phyloP scores from a whole-genome alignment of 2,888 invertebrate genomes.

The Drosophila merina region DNA sequence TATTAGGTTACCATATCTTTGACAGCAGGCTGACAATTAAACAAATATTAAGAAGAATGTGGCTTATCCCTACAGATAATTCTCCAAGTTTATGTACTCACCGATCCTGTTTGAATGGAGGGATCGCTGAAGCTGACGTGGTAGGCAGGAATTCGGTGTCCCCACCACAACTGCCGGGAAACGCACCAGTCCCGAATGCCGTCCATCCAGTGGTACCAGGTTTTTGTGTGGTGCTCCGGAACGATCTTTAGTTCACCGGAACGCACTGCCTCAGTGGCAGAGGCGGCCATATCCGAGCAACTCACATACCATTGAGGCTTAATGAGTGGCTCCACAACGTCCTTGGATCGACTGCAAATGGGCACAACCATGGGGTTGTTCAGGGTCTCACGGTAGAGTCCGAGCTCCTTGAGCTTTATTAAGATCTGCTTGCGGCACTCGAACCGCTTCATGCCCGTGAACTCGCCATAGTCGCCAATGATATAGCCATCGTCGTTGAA shows the following conservation, averaged over 20 bases:
- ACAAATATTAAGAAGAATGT: not conserved
- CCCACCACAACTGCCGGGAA: constrained; percentile 99
- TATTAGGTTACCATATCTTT: constrained; percentile 29
- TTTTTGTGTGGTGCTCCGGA: constrained; percentile 95
- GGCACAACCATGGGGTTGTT: constrained; percentile 99
- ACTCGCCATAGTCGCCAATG: constrained; percentile 90
- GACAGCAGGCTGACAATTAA: constrained; percentile 17
- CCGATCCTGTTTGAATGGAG: constrained; percentile 78
- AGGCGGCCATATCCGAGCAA: constrained; percentile 94
- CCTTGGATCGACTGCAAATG: constrained; percentile 97
- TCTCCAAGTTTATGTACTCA: constrained; percentile 55
- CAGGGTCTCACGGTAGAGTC: constrained; percentile 90
- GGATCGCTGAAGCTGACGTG: constrained; percentile 87
- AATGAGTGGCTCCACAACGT: constrained; percentile 97
- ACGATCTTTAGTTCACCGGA: constrained; percentile 93
- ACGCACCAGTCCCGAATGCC: constrained; percentile 99
- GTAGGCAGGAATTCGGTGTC: constrained; percentile 98
- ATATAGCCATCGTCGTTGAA: constrained; percentile 96
- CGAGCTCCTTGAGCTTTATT: constrained; percentile 89
- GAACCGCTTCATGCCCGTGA: constrained; percentile 95
- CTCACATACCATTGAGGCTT: constrained; percentile 99
- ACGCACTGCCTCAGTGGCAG: constrained; percentile 92
- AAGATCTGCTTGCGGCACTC: constrained; percentile 93
- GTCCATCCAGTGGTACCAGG: constrained; percentile 98
- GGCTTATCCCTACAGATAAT: not conserved